Conservation (phyloP, 1,140 invertebrate species). For the Drosophila equinoxialis region DNA sequence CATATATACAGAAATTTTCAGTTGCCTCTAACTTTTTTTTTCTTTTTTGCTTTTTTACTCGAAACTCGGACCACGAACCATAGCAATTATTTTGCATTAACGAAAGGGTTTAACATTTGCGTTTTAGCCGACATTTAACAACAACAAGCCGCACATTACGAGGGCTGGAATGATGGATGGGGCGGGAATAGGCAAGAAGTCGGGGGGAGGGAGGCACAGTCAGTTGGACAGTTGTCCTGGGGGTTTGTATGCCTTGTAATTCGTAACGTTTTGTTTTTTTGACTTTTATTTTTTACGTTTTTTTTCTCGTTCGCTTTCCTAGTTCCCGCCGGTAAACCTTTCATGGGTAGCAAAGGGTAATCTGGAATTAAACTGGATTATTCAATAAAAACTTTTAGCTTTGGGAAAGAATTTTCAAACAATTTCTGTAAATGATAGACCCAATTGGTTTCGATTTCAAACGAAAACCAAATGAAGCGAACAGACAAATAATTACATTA, state of each 20-base stretch:
- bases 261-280: slow-evolving; percentile 59
- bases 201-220: slow-evolving; percentile 11
- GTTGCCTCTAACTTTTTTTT: slow-evolving; percentile 47
- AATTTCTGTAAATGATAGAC: neutral
- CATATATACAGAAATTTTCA: slow-evolving; percentile 27
- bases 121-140: slow-evolving; percentile 72
- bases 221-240: slow-evolving; percentile 58
- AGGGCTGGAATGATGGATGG: slow-evolving; percentile 16
- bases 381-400: neutral
- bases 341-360: slow-evolving; percentile 5
- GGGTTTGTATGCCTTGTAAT: slow-evolving; percentile 75
- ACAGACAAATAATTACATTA: too few relatives aligned
- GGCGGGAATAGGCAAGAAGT: neutral
- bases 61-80: slow-evolving; percentile 67
- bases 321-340: slow-evolving; percentile 7
- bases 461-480: neutral
- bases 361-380: neutral
- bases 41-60: slow-evolving; percentile 21
- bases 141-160: slow-evolving; percentile 71
- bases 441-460: neutral
- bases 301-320: neutral
- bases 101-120: slow-evolving; percentile 81
- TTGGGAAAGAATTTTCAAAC: neutral
- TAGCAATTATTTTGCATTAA: slow-evolving; percentile 80
- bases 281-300: neutral